A percentile compares a stretch with the other conserved stretches of the same genome.
Conservation (phyloP, 1,140 invertebrate species). For the Contarinia nasturtii region DNA sequence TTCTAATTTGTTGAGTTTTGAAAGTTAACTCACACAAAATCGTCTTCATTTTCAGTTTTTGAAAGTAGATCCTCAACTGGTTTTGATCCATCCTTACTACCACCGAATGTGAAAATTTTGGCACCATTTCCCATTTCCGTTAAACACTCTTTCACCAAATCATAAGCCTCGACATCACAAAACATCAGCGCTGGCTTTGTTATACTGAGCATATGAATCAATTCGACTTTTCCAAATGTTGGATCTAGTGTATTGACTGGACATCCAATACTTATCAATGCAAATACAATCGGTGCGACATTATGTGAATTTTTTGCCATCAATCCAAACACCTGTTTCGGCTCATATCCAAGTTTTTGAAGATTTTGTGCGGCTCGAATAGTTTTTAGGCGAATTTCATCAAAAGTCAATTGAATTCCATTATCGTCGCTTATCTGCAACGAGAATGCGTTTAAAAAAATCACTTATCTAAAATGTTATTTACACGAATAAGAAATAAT, state of each 20-base stretch:
- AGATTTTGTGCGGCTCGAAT: slow-evolving; percentile 1
- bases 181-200: slow-evolving; percentile 19
- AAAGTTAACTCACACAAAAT: slow-evolving; percentile 16
- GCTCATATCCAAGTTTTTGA: background rate
- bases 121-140: slow-evolving; percentile 12
- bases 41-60: slow-evolving; percentile 14
- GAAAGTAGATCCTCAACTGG: slow-evolving; percentile 17
- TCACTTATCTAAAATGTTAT: too few species aligned
- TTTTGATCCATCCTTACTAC: slow-evolving; percentile 11
- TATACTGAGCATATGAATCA: slow-evolving; percentile 11
- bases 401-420: background rate
- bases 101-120: slow-evolving; percentile 13
- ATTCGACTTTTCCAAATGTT: background rate
- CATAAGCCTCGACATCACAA: slow-evolving; percentile 15
- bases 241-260: slow-evolving; percentile 14
- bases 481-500: too few species aligned
- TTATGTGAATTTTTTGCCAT: slow-evolving; percentile 1
- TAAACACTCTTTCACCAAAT: slow-evolving; percentile 9
- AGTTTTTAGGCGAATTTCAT: background rate
- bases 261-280: slow-evolving; percentile 17
- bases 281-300: slow-evolving; percentile 7
- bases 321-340: background rate
- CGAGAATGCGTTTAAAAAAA: background rate
- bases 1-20: background rate
- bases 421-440: slow-evolving; percentile 1